Conservation (phyloP, 2,797 vertebrate genomes). For the Oreortyx pictus region DNA sequence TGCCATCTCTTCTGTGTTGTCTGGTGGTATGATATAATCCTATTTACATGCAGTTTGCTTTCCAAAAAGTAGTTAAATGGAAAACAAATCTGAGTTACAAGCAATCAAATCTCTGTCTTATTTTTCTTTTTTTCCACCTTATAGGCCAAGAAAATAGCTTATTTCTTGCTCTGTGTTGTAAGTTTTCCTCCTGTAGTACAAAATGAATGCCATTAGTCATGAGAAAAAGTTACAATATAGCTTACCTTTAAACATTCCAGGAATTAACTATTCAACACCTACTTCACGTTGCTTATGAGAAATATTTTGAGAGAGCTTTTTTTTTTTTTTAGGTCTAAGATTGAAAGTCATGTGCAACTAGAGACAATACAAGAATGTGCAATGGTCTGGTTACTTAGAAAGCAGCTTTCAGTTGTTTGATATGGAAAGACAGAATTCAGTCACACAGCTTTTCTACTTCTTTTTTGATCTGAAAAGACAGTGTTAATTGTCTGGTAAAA, state of each 20-base stretch:
- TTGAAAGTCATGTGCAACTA: not conserved
- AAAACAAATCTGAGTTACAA: constrained; percentile 14
- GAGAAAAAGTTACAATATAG: not conserved
- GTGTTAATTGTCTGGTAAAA: not conserved
- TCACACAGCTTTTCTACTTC: not conserved
- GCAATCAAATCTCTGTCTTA: not conserved
- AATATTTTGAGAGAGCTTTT: not conserved
- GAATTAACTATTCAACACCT: not conserved
- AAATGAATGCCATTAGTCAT: not conserved
- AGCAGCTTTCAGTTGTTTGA: not conserved
- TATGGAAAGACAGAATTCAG: not conserved
- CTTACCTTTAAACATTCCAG: not conserved
- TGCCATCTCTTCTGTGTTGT: constrained; percentile 35
- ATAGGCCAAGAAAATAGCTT: not conserved
- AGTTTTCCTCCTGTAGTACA: not conserved
- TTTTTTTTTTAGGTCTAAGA: not conserved
- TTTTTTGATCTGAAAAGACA: not conserved
- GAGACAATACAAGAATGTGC: not conserved
- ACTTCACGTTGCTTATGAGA: not conserved
- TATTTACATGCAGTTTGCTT: constrained; percentile 44
- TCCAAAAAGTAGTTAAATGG: constrained; percentile 41
- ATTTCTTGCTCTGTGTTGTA: not conserved
- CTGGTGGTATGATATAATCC: constrained; percentile 24
- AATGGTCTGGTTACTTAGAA: not conserved
- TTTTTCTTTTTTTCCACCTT: not conserved